Percentiles rank a stretch among this genome's conserved stretches.
Conservation (phyloP, 2,888 invertebrate genomes). For the Ectemnius lituratus region DNA sequence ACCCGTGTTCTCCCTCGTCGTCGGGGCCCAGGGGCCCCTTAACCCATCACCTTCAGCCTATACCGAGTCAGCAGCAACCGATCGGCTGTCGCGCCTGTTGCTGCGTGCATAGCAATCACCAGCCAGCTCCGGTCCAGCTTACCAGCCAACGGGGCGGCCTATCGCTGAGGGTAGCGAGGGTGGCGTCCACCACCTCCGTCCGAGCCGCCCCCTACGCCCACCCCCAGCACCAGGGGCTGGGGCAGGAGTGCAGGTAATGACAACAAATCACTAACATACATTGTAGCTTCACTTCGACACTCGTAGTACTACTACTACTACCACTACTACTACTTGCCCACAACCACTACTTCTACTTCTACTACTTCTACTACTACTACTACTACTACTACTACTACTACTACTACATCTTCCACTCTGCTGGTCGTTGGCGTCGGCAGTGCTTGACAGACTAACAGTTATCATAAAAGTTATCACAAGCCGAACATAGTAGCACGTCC, state of each 20-base stretch:
- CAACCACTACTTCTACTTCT: slow-evolving; percentile 44
- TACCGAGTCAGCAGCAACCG: slow-evolving; percentile 61
- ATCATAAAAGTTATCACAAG: slow-evolving; percentile 40
- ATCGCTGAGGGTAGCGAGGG: slow-evolving; percentile 78
- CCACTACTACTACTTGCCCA: slow-evolving; percentile 37
- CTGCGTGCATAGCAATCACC: slow-evolving; percentile 73
- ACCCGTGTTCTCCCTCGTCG: slow-evolving; percentile 75
- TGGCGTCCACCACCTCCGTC: slow-evolving; percentile 78
- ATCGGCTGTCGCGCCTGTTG: slow-evolving; percentile 75
- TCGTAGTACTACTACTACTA: slow-evolving; percentile 49
- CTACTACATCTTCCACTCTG: slow-evolving; percentile 52
- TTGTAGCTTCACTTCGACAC: slow-evolving; percentile 62
- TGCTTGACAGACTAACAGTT: slow-evolving; percentile 46
- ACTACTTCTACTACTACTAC: slow-evolving; percentile 31
- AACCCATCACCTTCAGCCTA: slow-evolving; percentile 64
- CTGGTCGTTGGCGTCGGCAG: slow-evolving; percentile 55
- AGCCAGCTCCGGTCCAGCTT: slow-evolving; percentile 73
- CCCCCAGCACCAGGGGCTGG: slow-evolving; percentile 77
- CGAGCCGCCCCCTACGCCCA: slow-evolving; percentile 78
- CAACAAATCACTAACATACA: slow-evolving; percentile 64
- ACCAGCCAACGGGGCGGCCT: slow-evolving; percentile 76
- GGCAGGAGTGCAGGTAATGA: slow-evolving; percentile 77
- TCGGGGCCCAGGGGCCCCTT: slow-evolving; percentile 76
- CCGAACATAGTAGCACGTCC: slow-evolving; percentile 56
- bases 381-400: slow-evolving; percentile 43